Conservation (phyloP, 2,113 vertebrate genomes). For the Noturus placidus region DNA sequence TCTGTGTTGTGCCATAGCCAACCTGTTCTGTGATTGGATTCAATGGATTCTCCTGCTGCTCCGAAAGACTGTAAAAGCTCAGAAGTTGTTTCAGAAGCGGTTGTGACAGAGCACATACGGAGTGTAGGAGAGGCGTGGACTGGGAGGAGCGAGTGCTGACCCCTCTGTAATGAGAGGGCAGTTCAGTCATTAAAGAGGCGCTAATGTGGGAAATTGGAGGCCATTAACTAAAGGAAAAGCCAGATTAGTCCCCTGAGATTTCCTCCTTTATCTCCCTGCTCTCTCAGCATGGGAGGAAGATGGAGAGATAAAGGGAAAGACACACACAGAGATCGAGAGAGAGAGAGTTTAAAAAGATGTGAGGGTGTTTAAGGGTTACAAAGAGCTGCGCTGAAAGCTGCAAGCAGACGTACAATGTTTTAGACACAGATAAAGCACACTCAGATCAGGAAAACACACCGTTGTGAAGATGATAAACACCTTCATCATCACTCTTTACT, state of each 20-base stretch:
- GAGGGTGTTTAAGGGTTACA: slow-evolving; percentile 10
- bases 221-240: slow-evolving; percentile 64
- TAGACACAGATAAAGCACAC: slow-evolving; percentile 7
- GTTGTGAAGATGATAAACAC: neutral
- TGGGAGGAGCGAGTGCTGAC: slow-evolving; percentile 47
- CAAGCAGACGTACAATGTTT: neutral
- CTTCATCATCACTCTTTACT: neutral
- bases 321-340: neutral
- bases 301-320: neutral
- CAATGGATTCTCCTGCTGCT: neutral
- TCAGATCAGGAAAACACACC: neutral
- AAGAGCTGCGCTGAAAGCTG: slow-evolving; percentile 11
- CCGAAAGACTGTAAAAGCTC: neutral
- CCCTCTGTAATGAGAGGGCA: slow-evolving; percentile 71
- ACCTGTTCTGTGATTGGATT: neutral
- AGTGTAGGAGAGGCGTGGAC: neutral
- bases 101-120: neutral
- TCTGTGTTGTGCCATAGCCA: neutral
- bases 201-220: slow-evolving; percentile 76
- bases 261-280: slow-evolving; percentile 39
- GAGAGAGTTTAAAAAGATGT: slow-evolving; percentile 9
- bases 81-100: neutral
- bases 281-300: slow-evolving; percentile 17
- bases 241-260: slow-evolving; percentile 37
- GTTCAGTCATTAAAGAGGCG: slow-evolving; percentile 73